Evolutionary conservation across 2,113 vertebrate genomes (phyloP), one percentile per base, ranked within the genome.

Genomic region (Rutilus rutilus): DNA sequence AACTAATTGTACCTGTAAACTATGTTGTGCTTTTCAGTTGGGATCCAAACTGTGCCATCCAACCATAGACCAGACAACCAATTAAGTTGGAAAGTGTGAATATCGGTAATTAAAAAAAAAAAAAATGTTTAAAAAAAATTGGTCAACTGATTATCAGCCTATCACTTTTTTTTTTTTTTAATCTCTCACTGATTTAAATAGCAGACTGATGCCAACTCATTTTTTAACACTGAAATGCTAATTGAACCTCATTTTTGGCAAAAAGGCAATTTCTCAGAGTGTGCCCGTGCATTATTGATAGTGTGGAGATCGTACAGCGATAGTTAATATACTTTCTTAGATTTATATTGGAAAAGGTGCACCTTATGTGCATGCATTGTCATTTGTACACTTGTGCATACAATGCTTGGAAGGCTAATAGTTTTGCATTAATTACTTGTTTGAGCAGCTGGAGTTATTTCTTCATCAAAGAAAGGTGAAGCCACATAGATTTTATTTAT

Each of bases 181-280:
- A 69, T 78, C 50, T 45, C 50, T 27, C n/a, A 90, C 89, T 87
- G 86, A 59, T 62, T 86, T 76, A 88, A 88, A 60, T 83, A 84
- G 88, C 47, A 76, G 81, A 85, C 73, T 57, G 78, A 76, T 45
- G 78, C 83, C 82, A 84, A 27, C 69, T 90, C 90, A 89, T 89
- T 92, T 89, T 84, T 84, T 87, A 90, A 88, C 87, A 90, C 82
- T 76, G 59, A 89, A 90, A 93, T 93, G 90, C 92, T 93, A 93
- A 94, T 94, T 86, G 86, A 86, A 60, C 84, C 64, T 54, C 78
- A 82, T 91, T 91, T 88, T 88, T 93, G 93, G 92, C 93, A 86
- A 87, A 87, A 86, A 92, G 90, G 92, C 91, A 94, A 94, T 92
- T 94, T 94, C 93, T 90, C 86, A 91, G 90, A 91, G 87, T 89